Percentiles rank a stretch among this genome's conserved stretches.
Evolutionary conservation across 2,113 vertebrate species (phyloP).

Genomic region (Platichthys stellatus): DNA sequence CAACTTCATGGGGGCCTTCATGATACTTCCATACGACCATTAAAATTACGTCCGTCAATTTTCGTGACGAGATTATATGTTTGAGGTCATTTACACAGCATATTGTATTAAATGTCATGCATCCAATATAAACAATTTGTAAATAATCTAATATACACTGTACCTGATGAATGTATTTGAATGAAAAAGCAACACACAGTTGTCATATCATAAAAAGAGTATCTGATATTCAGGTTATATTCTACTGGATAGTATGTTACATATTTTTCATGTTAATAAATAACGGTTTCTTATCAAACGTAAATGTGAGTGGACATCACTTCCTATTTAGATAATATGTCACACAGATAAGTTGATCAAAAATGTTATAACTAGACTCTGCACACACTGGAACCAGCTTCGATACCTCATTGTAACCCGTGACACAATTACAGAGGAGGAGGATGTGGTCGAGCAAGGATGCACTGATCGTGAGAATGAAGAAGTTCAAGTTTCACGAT

Average conservation of each 20-base stretch:
- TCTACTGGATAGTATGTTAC: conserved; percentile 14
- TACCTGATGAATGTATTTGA: conserved; percentile 24
- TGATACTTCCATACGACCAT: conserved; percentile 56
- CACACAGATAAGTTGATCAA: neutral
- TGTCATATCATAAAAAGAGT: conserved; percentile 47
- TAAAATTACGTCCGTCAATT: neutral
- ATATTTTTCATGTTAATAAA: conserved; percentile 57
- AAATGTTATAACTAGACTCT: neutral
- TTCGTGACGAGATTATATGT: neutral
- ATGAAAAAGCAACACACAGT: conserved; percentile 27
- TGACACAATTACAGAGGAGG: conserved; percentile 9
- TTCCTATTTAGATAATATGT: neutral
- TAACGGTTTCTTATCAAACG: conserved; percentile 11
- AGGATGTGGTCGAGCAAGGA: conserved; percentile 60
- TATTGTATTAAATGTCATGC: conserved; percentile 20
- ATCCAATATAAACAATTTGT: conserved; percentile 27
- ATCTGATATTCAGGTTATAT: conserved; percentile 75
- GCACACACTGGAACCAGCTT: conserved; percentile 18
- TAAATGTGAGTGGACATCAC: neutral
- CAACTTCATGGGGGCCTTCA: conserved; percentile 79
- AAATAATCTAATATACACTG: conserved; percentile 20
- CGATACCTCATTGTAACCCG: neutral
- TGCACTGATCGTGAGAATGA: conserved; percentile 30
- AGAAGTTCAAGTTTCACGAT: no score
- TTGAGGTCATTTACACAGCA: conserved; percentile 6